Base-by-base conservation (phyloP, 2,113 vertebrate genomes). In the Anthoscopus minutus region DNA sequence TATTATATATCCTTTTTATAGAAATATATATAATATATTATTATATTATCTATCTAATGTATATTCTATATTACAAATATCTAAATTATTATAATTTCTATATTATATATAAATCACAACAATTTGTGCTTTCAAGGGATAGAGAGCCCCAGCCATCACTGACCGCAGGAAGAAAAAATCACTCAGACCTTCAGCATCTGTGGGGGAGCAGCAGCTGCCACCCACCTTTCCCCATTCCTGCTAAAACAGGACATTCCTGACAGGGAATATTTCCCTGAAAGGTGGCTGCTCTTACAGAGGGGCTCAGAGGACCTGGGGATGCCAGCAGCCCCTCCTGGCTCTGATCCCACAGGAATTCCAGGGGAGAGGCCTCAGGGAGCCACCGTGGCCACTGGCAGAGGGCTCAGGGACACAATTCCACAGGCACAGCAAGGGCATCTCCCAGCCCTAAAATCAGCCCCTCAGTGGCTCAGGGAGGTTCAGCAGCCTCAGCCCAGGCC, bases 391-490 rank as follows among this genome's bases (percentile, higher is more conserved):
- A 1, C 54, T 58, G 74, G 51, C 62, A 77, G 67, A 15, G 37
- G 31, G 15, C 56, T 85, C 15, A 0, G 24, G 19, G 44, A 18
- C n/a, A 6, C 38, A 6, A 33, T 74, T 85, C 60, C 64, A 5
- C 10, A 62, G 84, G 82, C 44, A 57, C 33, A 25, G 48, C 2
- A 4, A 67, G 54, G 40, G 38, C 31, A 58, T 72, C 19, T 81
- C 65, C 13, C 65, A 57, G 47, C 65, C 73, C 82, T 31, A 8
- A 19, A 71, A 51, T 4, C 28, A 5, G 15, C 2, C 28, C 31
- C 56, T 45, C 1, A 1, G 37, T 0, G 2, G 27, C 33, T 45
- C 4, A 3, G 56, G 11, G 18, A 22, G 28, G 3, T 40, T 67
- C 72, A 37, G 64, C 58, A 53, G 86, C 89, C 72, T 53, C 61